A percentile compares a stretch with the other conserved stretches of the same genome.
Conservation (phyloP, 2,888 invertebrate species). For the Caenorhabditis afra region DNA sequence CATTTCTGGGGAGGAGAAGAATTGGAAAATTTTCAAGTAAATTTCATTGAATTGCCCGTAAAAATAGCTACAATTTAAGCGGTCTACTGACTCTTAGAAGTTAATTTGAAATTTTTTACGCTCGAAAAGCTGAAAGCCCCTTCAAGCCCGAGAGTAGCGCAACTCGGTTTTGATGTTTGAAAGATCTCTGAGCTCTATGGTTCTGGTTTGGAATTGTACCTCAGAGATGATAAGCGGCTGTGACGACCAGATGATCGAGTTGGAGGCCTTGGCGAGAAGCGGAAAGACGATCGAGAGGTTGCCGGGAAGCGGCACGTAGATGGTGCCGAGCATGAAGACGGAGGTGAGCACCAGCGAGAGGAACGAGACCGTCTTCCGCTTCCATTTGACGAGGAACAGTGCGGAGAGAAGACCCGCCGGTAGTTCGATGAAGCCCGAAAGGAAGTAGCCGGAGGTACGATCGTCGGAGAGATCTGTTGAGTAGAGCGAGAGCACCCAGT, state of each 20-base stretch:
- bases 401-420: slow-evolving; percentile 74
- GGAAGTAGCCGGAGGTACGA: slow-evolving; percentile 77
- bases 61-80: too few species aligned
- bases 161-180: too few species aligned
- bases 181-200: too few species aligned
- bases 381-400: slow-evolving; percentile 55
- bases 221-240: slow-evolving; percentile 75
- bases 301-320: slow-evolving; percentile 48
- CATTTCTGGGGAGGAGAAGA: too few species aligned
- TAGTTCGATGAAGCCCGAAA: slow-evolving; percentile 78
- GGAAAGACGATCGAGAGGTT: slow-evolving; percentile 69
- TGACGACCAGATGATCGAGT: slow-evolving; percentile 76
- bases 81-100: too few species aligned
- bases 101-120: too few species aligned
- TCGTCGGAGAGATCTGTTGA: slow-evolving; percentile 77
- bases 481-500: slow-evolving; percentile 79
- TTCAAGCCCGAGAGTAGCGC: too few species aligned
- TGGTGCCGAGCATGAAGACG: slow-evolving; percentile 51
- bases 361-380: slow-evolving; percentile 63
- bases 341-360: slow-evolving; percentile 46
- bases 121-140: too few species aligned
- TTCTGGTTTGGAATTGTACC: too few species aligned
- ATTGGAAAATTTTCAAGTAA: too few species aligned
- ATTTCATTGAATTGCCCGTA: too few species aligned
- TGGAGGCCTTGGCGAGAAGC: slow-evolving; percentile 75